phyloP scores from a whole-genome alignment of 1,140 invertebrate species.

The Drosophila setifemur region DNA sequence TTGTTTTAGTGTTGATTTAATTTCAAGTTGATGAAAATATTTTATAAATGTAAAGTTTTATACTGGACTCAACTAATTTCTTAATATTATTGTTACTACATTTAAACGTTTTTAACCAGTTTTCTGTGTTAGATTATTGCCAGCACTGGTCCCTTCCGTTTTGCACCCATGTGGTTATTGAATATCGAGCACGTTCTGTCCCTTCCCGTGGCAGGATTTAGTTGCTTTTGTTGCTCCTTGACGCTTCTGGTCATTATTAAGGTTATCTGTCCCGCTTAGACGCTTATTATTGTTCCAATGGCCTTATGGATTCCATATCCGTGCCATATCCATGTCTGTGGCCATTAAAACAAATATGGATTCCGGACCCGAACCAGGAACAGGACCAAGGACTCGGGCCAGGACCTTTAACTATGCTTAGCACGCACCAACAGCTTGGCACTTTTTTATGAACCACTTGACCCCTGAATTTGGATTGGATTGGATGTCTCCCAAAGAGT shows the following conservation, averaged over 20 bases:
- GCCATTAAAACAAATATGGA: conserved; percentile 68
- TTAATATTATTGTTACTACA: too few relatives aligned
- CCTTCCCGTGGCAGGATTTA: background rate
- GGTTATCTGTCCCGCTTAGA: conserved; percentile 68
- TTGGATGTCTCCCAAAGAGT: background rate
- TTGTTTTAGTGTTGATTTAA: too few relatives aligned
- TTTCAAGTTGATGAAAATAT: too few relatives aligned
- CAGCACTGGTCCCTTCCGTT: conserved; percentile 11
- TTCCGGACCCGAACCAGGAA: too few relatives aligned
- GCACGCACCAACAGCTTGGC: conserved; percentile 60
- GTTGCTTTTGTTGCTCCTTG: conserved; percentile 9
- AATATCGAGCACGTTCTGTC: conserved; percentile 69
- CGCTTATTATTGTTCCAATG: conserved; percentile 69
- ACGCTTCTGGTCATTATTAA: conserved; percentile 68
- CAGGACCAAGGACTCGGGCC: too few relatives aligned
- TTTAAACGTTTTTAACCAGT: too few relatives aligned
- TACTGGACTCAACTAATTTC: too few relatives aligned
- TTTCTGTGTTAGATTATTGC: background rate
- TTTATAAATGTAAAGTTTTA: too few relatives aligned
- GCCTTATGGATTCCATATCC: conserved; percentile 44
- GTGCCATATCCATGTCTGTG: conserved; percentile 27
- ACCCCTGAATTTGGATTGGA: background rate
- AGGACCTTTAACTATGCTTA: conserved; percentile 59
- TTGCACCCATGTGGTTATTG: conserved; percentile 57
- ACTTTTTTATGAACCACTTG: conserved; percentile 34